A percentile compares a stretch with the other conserved stretches of the same genome.
Conservation (phyloP, 2,888 invertebrate genomes). For the Tromatobia lineatoria region DNA sequence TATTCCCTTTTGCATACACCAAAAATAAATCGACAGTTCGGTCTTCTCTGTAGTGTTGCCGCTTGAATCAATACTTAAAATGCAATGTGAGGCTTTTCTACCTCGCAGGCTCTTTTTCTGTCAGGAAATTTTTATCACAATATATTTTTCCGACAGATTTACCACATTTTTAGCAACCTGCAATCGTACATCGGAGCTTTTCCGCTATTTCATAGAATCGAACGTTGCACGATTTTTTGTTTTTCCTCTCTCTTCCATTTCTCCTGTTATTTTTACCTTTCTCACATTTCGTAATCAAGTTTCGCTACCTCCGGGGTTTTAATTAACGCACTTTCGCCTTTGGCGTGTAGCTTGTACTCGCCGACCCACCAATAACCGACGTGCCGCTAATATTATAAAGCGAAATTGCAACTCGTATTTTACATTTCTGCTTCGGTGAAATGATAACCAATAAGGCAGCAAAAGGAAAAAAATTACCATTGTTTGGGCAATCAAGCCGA, state of each 20-base stretch:
- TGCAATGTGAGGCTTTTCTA: too few species aligned
- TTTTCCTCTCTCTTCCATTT: neutral
- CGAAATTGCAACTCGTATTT: neutral
- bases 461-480: neutral
- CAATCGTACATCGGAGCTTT: neutral
- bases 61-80: too few species aligned
- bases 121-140: too few species aligned
- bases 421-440: neutral
- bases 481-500: neutral
- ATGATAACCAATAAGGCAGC: too few species aligned
- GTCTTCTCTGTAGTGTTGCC: too few species aligned
- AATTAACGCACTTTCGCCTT: slow-evolving; percentile 13
- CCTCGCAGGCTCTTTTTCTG: too few species aligned
- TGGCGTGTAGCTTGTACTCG: neutral
- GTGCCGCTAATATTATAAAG: neutral
- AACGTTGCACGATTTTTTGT: neutral
- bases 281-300: slow-evolving; percentile 18
- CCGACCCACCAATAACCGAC: neutral
- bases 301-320: slow-evolving; percentile 22
- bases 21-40: too few species aligned
- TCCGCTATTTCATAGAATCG: slow-evolving; percentile 1
- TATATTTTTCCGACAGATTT: neutral
- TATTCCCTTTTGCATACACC: too few species aligned
- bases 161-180: neutral
- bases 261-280: neutral